Evolutionary conservation across 2,888 invertebrate species (phyloP).

Genomic region (Imbricaverruca yamaguchii): DNA sequence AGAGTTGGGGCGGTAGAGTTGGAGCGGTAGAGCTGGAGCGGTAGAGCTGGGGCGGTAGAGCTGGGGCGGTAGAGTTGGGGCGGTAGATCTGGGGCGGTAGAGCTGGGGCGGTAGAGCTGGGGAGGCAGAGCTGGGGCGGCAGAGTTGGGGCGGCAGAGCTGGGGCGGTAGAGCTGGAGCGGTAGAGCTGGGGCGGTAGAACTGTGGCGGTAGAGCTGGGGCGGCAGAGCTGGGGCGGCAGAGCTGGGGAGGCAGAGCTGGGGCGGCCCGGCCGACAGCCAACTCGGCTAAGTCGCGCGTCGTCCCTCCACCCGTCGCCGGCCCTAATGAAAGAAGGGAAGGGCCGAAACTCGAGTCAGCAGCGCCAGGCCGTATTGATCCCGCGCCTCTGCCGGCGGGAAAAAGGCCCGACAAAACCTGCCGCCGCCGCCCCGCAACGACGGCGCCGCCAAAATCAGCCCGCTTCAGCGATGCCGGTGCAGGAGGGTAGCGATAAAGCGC

Average conservation of each 20-base stretch:
- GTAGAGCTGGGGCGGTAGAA: neutral
- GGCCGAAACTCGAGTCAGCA: neutral
- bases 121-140: neutral
- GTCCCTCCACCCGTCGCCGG: neutral
- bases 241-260: too few species aligned
- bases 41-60: neutral
- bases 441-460: too few species aligned
- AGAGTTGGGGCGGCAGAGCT: neutral
- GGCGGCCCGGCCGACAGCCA: neutral
- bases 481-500: too few species aligned
- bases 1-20: neutral
- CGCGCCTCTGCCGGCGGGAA: neutral
- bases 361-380: constrained; percentile 7
- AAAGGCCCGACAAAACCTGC: neutral
- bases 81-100: neutral
- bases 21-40: neutral
- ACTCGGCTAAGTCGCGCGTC: neutral
- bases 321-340: neutral
- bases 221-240: neutral
- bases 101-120: neutral
- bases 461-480: too few species aligned
- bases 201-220: neutral
- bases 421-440: neutral
- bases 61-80: neutral
- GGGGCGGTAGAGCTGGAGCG: neutral